Evolutionary conservation across 2,113 vertebrate genomes (phyloP).

Genomic region (Zootoca vivipara): DNA sequence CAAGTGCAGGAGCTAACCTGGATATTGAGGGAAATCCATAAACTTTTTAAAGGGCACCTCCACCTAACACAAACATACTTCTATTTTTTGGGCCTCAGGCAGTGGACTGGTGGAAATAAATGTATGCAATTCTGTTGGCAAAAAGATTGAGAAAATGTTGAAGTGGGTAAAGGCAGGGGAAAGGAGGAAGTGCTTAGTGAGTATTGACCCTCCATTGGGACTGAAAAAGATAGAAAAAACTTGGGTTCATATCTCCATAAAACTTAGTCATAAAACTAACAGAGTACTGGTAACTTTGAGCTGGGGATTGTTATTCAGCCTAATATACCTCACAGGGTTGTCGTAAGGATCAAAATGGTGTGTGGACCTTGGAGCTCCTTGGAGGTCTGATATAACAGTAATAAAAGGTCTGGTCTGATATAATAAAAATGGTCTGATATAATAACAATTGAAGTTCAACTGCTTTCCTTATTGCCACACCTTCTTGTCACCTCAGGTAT

Average conservation of each 20-base stretch:
- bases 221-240: neutral
- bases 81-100: neutral
- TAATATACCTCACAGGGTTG: neutral
- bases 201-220: neutral
- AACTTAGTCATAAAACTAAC: neutral
- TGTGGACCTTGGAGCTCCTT: neutral
- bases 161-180: too few relatives aligned
- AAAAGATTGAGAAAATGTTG: neutral
- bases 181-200: neutral
- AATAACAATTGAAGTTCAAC: neutral
- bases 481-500: constrained; percentile 72
- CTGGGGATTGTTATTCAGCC: neutral
- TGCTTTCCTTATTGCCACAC: neutral
- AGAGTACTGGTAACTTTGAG: neutral
- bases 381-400: neutral
- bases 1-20: neutral
- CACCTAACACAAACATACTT: neutral
- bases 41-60: neutral
- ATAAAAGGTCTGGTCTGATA: neutral
- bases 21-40: neutral
- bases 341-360: neutral
- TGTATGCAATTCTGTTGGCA: too few relatives aligned
- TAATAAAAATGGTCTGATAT: neutral
- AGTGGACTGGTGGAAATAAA: neutral
- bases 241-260: too few relatives aligned